Evolutionary conservation across 2,888 invertebrate genomes (phyloP).

Genomic region (Sminthurides aquaticus): DNA sequence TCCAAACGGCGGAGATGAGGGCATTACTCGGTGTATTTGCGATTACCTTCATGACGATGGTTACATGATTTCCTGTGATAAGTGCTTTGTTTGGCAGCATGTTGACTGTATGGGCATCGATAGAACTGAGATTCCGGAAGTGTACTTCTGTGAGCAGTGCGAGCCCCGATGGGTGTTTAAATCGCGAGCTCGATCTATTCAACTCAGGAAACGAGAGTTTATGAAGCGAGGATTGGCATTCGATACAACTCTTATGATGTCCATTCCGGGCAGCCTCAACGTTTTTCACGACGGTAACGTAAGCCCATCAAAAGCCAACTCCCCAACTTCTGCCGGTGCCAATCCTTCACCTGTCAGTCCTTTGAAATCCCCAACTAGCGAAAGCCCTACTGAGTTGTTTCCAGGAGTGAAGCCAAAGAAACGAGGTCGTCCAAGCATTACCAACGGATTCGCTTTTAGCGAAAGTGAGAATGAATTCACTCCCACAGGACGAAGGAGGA

Average conservation of each 20-base stretch:
- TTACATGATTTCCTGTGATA: constrained; percentile 98
- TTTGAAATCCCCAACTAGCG: neutral
- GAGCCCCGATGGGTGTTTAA: constrained; percentile 75
- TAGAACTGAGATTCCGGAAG: constrained; percentile 81
- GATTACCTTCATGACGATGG: constrained; percentile 94
- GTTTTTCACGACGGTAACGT: constrained; percentile 8
- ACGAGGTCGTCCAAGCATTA: constrained; percentile 38
- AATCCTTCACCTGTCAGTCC: neutral
- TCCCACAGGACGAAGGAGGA: constrained; percentile 28
- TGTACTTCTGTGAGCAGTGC: constrained; percentile 85
- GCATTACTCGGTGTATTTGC: constrained; percentile 84
- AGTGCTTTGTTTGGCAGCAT: constrained; percentile 71
- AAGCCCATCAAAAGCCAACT: neutral
- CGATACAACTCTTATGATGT: constrained; percentile 19
- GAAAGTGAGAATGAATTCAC: constrained; percentile 27
- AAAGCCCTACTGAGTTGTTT: neutral
- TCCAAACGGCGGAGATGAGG: constrained; percentile 63
- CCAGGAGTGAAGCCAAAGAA: constrained; percentile 16
- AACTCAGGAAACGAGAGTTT: constrained; percentile 59
- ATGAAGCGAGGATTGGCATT: constrained; percentile 17
- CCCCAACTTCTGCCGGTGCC: neutral
- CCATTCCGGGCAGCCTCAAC: constrained; percentile 10
- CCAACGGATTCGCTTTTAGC: constrained; percentile 36
- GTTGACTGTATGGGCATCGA: constrained; percentile 95
- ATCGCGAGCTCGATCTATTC: constrained; percentile 73